These are phyloP conservation scores for Ascidia mentula DNA, from an alignment of 23 tunicate genomes.

Conservation along the genomic window DNA sequence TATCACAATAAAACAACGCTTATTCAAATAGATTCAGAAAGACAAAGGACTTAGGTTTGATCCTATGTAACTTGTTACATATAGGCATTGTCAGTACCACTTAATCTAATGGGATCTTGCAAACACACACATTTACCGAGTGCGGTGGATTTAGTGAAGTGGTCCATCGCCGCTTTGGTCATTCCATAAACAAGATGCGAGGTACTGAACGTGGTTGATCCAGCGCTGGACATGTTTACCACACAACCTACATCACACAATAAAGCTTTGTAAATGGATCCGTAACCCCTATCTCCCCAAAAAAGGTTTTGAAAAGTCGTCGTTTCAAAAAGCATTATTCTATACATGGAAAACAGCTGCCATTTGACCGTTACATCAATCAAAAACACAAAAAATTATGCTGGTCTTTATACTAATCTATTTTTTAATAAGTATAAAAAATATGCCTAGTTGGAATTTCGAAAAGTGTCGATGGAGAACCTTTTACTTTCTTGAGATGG, in stretches of 20 bases:
- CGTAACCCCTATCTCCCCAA: background rate
- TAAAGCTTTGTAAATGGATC: background rate
- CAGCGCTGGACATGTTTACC: background rate
- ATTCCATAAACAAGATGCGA: background rate
- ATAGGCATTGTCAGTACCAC: background rate
- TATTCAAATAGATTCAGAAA: too few relatives aligned
- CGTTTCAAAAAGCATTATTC: background rate
- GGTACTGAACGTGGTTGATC: background rate
- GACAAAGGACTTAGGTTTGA: too few relatives aligned
- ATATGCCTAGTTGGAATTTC: too few relatives aligned
- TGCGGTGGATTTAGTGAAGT: background rate
- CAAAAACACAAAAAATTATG: too few relatives aligned
- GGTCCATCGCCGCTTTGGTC: background rate
- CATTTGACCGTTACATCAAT: too few relatives aligned
- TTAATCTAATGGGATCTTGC: background rate
- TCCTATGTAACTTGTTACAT: too few relatives aligned
- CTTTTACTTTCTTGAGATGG: background rate
- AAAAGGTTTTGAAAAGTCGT: background rate
- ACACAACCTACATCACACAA: background rate
- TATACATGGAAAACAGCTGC: too few relatives aligned
- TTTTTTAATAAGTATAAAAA: too few relatives aligned
- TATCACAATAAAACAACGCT: too few relatives aligned
- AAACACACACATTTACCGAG: background rate
- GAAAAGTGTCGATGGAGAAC: too few relatives aligned
- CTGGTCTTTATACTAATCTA: too few relatives aligned